A percentile compares a stretch with the other conserved stretches of the same genome.
Conservation (phyloP, 1,140 invertebrate genomes). For the Drosophila watanabei region DNA sequence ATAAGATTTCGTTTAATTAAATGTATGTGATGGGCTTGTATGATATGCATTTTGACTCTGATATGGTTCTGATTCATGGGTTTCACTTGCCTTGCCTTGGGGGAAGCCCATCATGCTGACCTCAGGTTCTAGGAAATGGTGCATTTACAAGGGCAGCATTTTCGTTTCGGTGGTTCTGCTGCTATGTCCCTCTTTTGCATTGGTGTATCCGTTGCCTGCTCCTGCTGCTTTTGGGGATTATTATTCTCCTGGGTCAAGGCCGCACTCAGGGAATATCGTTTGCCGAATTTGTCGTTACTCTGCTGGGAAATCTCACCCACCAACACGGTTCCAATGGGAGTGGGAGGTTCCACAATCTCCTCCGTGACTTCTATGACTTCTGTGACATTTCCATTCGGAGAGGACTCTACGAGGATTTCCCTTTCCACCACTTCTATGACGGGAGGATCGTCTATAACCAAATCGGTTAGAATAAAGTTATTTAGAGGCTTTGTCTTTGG, state of each 20-base stretch:
- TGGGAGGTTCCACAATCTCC: conserved; percentile 19
- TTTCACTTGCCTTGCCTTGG: conserved; percentile 14
- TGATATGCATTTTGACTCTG: background rate
- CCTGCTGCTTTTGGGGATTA: background rate
- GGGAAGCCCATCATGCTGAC: conserved; percentile 34
- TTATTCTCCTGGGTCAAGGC: conserved; percentile 8
- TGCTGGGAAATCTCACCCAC: conserved; percentile 37
- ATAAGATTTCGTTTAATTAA: conserved; percentile 37
- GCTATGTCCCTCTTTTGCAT: conserved; percentile 10
- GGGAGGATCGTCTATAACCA: conserved; percentile 27
- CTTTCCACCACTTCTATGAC: conserved; percentile 35
- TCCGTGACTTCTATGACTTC: conserved; percentile 29
- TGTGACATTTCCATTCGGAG: conserved; percentile 8
- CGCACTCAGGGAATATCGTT: conserved; percentile 41
- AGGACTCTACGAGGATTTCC: conserved; percentile 24
- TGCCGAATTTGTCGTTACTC: conserved; percentile 44
- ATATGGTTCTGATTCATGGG: conserved; percentile 35
- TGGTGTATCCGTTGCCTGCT: background rate
- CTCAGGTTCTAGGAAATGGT: conserved; percentile 30
- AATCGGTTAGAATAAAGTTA: conserved; percentile 30
- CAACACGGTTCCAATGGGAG: conserved; percentile 16
- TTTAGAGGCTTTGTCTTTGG: conserved; percentile 12
- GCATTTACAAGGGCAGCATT: conserved; percentile 41
- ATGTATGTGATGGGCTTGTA: background rate
- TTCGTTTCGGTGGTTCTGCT: conserved; percentile 18